Base-by-base conservation (phyloP, 2,113 vertebrate genomes). In the Chloroceryle aenea region DNA sequence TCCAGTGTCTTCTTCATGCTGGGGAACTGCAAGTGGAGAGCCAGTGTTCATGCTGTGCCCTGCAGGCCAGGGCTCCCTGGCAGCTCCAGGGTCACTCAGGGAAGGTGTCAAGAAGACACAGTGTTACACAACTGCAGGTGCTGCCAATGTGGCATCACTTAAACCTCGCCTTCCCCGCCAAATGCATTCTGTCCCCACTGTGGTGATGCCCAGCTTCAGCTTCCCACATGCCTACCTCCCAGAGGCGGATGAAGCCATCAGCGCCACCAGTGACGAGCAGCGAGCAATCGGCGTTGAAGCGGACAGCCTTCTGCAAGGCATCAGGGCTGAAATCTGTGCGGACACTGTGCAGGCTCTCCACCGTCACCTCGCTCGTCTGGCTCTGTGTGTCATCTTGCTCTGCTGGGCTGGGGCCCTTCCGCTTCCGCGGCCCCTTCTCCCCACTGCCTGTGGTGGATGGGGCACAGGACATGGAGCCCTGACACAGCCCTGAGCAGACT, bases 241-340 rank as follows among this genome's bases (percentile, higher is more conserved):
- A 99, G 77, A 99, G 97, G 43, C 99, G 98, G 40, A 99, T 42
- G 88, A 97, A 98, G 87, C 99, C 99, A 0, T 99, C 99, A 0
- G 98, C 98, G 2, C 99, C 99, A 12, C 99, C 99, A 0, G 99
- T 99, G 79, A 99, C 98, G 30, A 99, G 98, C 43, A 99, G 97
- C 21, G 98, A 98, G 21, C 97, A 94, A 53, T 99, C 99, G 0
- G 96, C 81, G 61, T 98, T 99, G 97, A 99, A 99, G 73, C 98
- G 80, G 6, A 99, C 99, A 10, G 98, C 98, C 90, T 99, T 99
- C 98, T 99, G 99, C 62, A 99, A 97, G 0, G 98, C 98, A 7
- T 99, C 99, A 5, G 98, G 94, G 96, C 99, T 99, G 83, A 98
- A 97, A 92, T 99, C 99, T 0, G 99, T 99, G 97, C 98, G 98